Conservation (phyloP, 1,140 invertebrate genomes). For the Danaus plexippus region DNA sequence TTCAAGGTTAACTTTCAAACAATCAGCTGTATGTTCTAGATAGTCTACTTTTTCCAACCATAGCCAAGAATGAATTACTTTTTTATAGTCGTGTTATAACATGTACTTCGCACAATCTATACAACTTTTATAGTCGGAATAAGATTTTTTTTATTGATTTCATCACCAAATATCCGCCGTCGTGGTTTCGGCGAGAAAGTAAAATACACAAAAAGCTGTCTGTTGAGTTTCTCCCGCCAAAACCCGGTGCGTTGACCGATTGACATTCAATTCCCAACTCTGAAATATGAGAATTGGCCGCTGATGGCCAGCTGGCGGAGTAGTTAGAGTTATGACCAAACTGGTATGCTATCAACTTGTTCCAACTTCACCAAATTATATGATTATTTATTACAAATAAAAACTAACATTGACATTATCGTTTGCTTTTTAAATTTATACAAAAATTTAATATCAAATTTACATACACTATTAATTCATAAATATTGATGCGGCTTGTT, state of each 20-base stretch:
- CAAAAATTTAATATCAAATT: neutral
- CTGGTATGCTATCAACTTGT: constrained; percentile 18
- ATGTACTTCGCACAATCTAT: neutral
- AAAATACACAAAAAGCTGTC: constrained; percentile 63
- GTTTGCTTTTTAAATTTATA: neutral
- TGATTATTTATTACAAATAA: neutral
- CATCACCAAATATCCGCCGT: constrained; percentile 17
- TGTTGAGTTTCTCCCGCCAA: constrained; percentile 65
- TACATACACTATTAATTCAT: too few species aligned
- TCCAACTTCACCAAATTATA: constrained; percentile 5
- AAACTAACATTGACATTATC: neutral
- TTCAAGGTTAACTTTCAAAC: constrained; percentile 60
- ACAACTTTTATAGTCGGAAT: constrained; percentile 1
- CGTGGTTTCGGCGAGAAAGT: constrained; percentile 50
- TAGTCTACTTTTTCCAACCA: neutral
- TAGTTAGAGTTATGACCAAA: constrained; percentile 13
- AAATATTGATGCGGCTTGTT: too few species aligned
- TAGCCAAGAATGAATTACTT: constrained; percentile 6
- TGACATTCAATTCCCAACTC: constrained; percentile 50
- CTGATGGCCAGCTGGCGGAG: constrained; percentile 16
- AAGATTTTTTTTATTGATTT: constrained; percentile 19
- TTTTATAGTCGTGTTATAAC: neutral
- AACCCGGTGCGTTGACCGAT: constrained; percentile 59
- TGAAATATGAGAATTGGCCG: constrained; percentile 17
- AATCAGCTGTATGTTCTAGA: constrained; percentile 36